Evolutionary conservation across 2,113 vertebrate genomes (phyloP).

Genomic region (Silurus meridionalis): DNA sequence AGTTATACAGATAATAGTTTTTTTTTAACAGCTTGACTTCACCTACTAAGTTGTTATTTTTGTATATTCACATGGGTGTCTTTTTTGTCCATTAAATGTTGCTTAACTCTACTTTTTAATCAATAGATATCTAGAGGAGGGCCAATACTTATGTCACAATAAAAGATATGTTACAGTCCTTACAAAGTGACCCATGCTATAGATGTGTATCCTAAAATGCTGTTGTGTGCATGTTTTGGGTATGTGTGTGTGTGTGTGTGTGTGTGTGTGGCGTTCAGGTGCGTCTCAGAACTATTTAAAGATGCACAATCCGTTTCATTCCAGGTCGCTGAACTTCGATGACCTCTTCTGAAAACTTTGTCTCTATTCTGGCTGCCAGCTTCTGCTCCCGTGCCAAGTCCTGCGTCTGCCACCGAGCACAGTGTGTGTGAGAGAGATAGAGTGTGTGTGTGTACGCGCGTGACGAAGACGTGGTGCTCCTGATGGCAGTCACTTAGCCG

Average conservation of each 20-base stretch:
- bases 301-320: conserved; percentile 63
- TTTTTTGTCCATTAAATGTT: background rate
- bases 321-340: conserved; percentile 69
- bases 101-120: too few relatives aligned
- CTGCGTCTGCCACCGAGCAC: conserved; percentile 54
- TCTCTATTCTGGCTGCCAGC: conserved; percentile 62
- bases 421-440: conserved; percentile 41
- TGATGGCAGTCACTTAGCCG: conserved; percentile 46
- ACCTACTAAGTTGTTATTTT: too few relatives aligned
- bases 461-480: conserved; percentile 26
- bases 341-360: conserved; percentile 70
- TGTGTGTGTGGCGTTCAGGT: background rate
- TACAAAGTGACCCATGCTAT: too few relatives aligned
- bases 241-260: conserved; percentile 28
- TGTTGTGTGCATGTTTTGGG: background rate
- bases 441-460: conserved; percentile 40
- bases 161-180: background rate
- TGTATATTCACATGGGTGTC: too few relatives aligned
- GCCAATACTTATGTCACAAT: background rate
- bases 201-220: background rate
- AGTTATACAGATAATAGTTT: background rate
- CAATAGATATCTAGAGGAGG: background rate
- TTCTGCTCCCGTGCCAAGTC: conserved; percentile 60
- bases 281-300: conserved; percentile 63
- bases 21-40: background rate